Evolutionary conservation across 1,140 invertebrate genomes (phyloP).

Genomic region (Brachystomella parvula): DNA sequence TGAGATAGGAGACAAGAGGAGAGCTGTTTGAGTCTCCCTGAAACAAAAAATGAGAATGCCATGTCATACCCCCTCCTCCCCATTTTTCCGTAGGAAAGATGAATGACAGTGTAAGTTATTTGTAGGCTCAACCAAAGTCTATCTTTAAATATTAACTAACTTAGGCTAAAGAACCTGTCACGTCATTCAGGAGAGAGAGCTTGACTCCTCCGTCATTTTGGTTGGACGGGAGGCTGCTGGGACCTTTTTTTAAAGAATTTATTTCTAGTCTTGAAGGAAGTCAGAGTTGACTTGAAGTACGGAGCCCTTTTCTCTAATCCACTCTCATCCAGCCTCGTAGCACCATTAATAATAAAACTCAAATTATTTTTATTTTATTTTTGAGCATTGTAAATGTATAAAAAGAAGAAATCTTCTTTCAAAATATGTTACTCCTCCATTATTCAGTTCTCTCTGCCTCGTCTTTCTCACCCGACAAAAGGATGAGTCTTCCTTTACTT

Average conservation of each 20-base stretch:
- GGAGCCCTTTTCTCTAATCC: background rate
- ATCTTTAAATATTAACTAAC: slow-evolving; percentile 10
- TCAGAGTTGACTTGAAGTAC: background rate
- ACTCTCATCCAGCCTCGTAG: background rate
- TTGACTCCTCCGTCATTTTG: background rate
- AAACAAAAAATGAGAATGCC: background rate
- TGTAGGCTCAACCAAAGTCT: background rate
- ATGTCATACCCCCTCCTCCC: background rate
- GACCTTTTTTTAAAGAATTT: background rate
- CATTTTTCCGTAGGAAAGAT: background rate
- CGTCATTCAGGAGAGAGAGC: background rate
- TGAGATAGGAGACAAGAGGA: background rate
- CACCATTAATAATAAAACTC: background rate
- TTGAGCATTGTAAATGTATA: background rate
- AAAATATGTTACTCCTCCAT: background rate
- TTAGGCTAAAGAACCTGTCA: slow-evolving; percentile 5
- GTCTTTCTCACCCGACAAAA: background rate
- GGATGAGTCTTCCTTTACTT: slow-evolving; percentile 3
- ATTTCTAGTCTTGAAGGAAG: background rate
- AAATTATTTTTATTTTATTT: background rate
- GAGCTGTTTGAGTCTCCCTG: too few species aligned
- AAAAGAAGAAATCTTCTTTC: background rate
- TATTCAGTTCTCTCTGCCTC: too few species aligned
- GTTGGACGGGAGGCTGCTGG: background rate
- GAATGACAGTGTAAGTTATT: background rate